These are phyloP conservation scores for Hyposoter didymator DNA, from an alignment of 2,888 invertebrate genomes.

Conservation along the genomic window DNA sequence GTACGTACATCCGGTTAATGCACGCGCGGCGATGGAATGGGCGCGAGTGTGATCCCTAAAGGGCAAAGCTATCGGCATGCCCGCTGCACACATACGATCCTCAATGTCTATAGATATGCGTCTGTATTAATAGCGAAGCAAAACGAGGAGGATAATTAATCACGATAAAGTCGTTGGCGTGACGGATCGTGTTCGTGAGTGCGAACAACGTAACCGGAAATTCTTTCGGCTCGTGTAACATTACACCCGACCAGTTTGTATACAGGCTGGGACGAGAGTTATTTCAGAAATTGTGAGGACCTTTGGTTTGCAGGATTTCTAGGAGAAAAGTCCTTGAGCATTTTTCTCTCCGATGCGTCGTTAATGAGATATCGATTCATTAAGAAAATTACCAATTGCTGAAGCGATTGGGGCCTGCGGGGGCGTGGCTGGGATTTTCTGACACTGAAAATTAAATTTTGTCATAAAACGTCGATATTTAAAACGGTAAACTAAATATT, in stretches of 20 bases:
- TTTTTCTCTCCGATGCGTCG: neutral
- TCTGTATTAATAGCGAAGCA: constrained; percentile 40
- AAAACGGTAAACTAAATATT: no score
- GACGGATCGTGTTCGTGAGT: constrained; percentile 70
- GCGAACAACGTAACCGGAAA: constrained; percentile 65
- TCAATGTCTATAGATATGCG: neutral
- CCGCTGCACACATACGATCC: neutral
- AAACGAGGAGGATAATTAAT: constrained; percentile 71
- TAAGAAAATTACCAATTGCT: neutral
- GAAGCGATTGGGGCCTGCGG: neutral
- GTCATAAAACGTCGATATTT: no score
- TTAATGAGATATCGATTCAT: neutral
- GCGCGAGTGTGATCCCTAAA: constrained; percentile 59
- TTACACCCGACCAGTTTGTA: constrained; percentile 45
- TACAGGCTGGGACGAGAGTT: constrained; percentile 12
- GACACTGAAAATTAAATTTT: no score
- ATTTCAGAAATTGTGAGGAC: neutral
- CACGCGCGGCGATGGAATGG: constrained; percentile 35
- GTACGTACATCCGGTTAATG: constrained; percentile 46
- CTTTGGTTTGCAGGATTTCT: neutral
- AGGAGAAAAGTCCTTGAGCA: neutral
- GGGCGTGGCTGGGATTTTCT: neutral
- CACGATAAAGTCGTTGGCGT: constrained; percentile 71
- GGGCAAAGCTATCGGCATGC: constrained; percentile 51
- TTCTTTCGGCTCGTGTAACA: constrained; percentile 68